Conservation (phyloP, 2,113 vertebrate species). For the Ammospiza caudacuta region DNA sequence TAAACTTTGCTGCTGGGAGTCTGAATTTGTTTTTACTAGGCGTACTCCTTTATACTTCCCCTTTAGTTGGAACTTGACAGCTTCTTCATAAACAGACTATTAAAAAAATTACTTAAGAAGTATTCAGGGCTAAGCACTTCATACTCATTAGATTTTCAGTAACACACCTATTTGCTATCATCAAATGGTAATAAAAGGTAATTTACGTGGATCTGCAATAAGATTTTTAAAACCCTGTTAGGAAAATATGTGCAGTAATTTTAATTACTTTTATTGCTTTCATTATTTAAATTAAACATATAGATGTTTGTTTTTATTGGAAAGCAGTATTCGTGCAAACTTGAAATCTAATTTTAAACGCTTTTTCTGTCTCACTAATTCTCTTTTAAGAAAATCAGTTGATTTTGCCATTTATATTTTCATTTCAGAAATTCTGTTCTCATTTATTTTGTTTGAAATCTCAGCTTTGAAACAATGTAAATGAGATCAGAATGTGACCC, state of each 20-base stretch:
- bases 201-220: neutral
- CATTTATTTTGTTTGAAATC: neutral
- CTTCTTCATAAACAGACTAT: neutral
- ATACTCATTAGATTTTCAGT: neutral
- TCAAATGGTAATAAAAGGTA: neutral
- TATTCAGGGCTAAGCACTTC: neutral
- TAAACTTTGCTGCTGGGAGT: neutral
- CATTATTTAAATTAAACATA: conserved; percentile 16
- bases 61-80: neutral
- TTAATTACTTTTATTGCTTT: neutral
- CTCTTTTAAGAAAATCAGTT: neutral
- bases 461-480: conserved; percentile 38
- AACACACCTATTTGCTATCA: neutral
- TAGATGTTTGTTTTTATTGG: neutral
- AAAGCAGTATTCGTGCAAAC: neutral
- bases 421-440: neutral
- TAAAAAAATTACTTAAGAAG: neutral
- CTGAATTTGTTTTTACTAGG: neutral
- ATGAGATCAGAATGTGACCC: conserved; percentile 50
- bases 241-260: neutral
- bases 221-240: neutral
- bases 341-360: neutral
- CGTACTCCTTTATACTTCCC: neutral
- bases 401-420: neutral
- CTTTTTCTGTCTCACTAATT: neutral